Base-by-base conservation (phyloP, 2,888 invertebrate species). In the Hirtodrosophila cameraria region DNA sequence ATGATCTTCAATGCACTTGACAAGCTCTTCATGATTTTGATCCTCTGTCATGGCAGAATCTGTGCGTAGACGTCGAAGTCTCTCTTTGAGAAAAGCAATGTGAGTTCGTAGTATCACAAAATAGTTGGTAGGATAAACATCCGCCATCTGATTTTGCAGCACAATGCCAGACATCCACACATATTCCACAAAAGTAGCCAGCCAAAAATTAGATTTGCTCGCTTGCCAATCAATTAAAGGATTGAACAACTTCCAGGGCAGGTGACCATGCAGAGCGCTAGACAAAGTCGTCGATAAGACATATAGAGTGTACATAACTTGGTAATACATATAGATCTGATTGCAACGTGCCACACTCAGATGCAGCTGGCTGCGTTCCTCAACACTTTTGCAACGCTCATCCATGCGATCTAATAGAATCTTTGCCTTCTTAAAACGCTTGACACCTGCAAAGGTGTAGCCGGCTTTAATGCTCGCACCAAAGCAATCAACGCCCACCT, bases 1-100 rank as follows among this genome's bases (percentile, higher is more conserved):
- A 50, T 80, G 86, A 41, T 80, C 69, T 0, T 39, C 25, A 9
- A 80, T 63, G 41, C 80, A 80, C 0, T 48, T 57, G 8, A 66
- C 49, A 0, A 85, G 35, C 13, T 85, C 72, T 1, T 1, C 18
- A 12, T 67, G 15, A 35, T 82, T 66, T 0, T 73, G 30, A 0
- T 50, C 13, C 3, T 69, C 79, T 1, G 1, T 13, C 11, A 43
- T 49, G 0, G 1, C 8, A 0, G 38, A 15, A 43, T 86, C 58
- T 1, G 46, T 16, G n/a, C 73, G 62, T 1, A 81, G 39, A 3
- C 16, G 16, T 2, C 8, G 13, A n/a, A 80, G 0, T 0, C 81
- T 46, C 1, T 58, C 9, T 8, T 67, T 77, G 0, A 80, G 63
- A 0, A 77, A 5, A 0, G 0, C 3, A 0, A 80, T 58, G 20